Conservation (phyloP, 2,888 invertebrate genomes). For the Erebia aethiops region DNA sequence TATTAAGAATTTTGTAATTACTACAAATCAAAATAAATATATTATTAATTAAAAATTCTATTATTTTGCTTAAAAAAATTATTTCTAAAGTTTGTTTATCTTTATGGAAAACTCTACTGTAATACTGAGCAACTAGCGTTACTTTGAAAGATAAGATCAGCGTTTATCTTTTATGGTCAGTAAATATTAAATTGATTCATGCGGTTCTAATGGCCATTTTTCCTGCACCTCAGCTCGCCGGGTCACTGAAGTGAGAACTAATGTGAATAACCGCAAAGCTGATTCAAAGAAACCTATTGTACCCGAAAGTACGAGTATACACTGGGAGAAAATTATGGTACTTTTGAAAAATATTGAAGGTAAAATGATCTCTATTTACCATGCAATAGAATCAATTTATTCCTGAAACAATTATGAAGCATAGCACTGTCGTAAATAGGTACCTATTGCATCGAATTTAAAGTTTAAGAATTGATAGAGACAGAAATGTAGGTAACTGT, state of each 20-base stretch:
- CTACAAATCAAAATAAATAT: too few species aligned
- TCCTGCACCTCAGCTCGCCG: conserved; percentile 40
- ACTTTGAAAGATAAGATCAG: too few species aligned
- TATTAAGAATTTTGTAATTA: too few species aligned
- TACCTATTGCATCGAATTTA: background rate
- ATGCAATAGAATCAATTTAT: background rate
- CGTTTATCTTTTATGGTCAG: background rate
- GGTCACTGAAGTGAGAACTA: conserved; percentile 60
- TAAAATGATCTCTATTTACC: conserved; percentile 8
- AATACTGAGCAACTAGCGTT: too few species aligned
- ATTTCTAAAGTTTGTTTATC: too few species aligned
- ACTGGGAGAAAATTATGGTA: background rate
- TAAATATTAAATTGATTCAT: conserved; percentile 11
- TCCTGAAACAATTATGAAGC: background rate
- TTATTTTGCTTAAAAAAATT: too few species aligned
- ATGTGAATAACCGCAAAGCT: conserved; percentile 55
- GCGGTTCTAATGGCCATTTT: conserved; percentile 36
- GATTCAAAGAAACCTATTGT: conserved; percentile 46
- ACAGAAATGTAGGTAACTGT: too few species aligned
- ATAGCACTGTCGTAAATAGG: too few species aligned
- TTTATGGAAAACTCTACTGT: too few species aligned
- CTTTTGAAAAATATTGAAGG: background rate
- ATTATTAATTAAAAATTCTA: too few species aligned
- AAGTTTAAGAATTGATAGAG: background rate
- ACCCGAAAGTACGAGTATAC: conserved; percentile 29